Percentiles rank a stretch among this genome's conserved stretches.
Conservation (phyloP, 23 tunicate species). For the Ascidia mentula region DNA sequence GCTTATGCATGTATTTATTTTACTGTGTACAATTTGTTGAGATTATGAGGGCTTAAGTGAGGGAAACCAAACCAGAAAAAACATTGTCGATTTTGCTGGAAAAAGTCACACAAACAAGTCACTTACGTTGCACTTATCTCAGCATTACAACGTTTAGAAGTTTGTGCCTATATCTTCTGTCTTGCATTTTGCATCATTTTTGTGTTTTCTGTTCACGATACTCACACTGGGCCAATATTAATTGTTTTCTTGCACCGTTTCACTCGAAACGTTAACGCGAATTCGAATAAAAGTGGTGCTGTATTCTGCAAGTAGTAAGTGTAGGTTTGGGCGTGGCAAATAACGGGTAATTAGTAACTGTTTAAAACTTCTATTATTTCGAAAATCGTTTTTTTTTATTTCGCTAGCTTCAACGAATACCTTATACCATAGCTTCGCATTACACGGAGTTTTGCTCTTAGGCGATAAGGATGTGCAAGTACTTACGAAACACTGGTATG, state of each 20-base stretch:
- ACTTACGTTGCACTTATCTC: too few species aligned
- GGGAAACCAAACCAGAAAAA: too few species aligned
- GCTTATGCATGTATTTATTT: neutral
- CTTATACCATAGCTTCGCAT: neutral
- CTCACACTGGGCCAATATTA: neutral
- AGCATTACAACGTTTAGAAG: too few species aligned
- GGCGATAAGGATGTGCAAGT: too few species aligned
- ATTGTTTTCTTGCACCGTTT: neutral
- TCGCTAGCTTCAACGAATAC: neutral
- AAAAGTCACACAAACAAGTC: too few species aligned
- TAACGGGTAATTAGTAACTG: neutral
- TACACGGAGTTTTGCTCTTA: too few species aligned
- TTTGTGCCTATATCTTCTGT: too few species aligned
- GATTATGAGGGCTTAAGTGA: too few species aligned
- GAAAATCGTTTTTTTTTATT: neutral
- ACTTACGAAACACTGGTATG: too few species aligned
- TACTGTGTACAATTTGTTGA: neutral
- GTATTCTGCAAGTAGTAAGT: neutral
- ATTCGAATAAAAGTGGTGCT: constrained; percentile 7
- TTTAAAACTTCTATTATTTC: neutral
- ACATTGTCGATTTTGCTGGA: too few species aligned
- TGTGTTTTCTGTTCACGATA: too few species aligned
- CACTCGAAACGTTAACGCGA: neutral
- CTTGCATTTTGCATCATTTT: too few species aligned
- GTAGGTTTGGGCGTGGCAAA: neutral